Evolutionary conservation across 2,797 vertebrate genomes (phyloP), one percentile per base, ranked within the genome.

Genomic region (Acanthornis magna): DNA sequence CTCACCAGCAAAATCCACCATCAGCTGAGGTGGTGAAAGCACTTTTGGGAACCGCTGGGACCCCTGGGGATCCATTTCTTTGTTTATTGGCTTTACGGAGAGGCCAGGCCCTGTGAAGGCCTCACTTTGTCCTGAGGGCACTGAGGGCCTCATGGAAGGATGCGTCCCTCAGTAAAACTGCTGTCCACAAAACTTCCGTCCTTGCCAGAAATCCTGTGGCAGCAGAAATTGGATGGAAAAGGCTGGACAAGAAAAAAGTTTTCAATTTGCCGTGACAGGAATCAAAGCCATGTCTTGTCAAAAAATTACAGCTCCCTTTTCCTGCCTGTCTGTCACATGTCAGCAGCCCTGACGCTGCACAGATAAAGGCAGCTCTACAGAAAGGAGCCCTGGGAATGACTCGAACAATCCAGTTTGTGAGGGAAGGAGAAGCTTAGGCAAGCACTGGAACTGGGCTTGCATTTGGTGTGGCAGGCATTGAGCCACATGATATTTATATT

Each of bases 251-350:
- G 50, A 42, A 77, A 65, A 21, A 88, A 47, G 57, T 47, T 89
- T 91, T 71, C 76, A 68, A 83, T 92, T 91, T 92, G 68, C 57
- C 4, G 0, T 77, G 81, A 58, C 61, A 43, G 61, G n/a, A 94
- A 65, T 89, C 67, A 93, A 87, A 87, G 74, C 63, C 70, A 13
- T 47, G 38, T 63, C 83, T 91, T 85, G 84, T 87, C 75, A 71
- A 47, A 90, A 82, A 91, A 51, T 81, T n/a, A 10, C 12, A 51
- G 47, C 51, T 89, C 20, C 34, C 73, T 55, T 88, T 94, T 82
- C n/a, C 72, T 77, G 75, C 63, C 40, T 76, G 70, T 40, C 60
- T 72, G 75, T 91, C 27, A 21, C 32, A 4, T 5, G 32, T 72
- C 89, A 87, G 51, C 74, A 53, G 29, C 32, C 66, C 34, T 85